A percentile compares a stretch with the other conserved stretches of the same genome.
phyloP scores from a whole-genome alignment of 2,888 invertebrate species.

The Pachydiplax longipennis region DNA sequence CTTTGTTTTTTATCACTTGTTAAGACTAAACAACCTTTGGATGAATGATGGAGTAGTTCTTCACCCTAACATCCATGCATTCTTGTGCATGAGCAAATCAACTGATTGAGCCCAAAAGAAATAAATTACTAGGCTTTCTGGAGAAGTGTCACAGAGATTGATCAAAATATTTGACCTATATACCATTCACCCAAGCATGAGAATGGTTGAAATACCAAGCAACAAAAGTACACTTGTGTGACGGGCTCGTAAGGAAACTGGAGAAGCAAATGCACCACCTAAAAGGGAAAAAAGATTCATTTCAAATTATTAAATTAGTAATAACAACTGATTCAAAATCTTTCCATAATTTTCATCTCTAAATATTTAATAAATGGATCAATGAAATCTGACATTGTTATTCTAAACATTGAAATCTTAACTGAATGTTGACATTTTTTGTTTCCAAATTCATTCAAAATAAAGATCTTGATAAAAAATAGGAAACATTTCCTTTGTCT shows the following conservation, averaged over 20 bases:
- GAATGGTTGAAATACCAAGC: slow-evolving; percentile 45
- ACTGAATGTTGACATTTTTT: too few relatives aligned
- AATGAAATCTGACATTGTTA: too few relatives aligned
- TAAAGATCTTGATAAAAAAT: too few relatives aligned
- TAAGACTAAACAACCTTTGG: slow-evolving; percentile 16
- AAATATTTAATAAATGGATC: too few relatives aligned
- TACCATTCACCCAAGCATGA: slow-evolving; percentile 45
- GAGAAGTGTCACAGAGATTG: slow-evolving; percentile 36
- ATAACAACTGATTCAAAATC: neutral
- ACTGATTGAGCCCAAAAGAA: slow-evolving; percentile 15
- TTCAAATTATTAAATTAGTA: neutral
- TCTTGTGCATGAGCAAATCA: slow-evolving; percentile 13
- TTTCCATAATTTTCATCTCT: too few relatives aligned
- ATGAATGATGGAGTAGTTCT: neutral
- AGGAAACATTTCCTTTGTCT: too few relatives aligned
- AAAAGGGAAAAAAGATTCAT: neutral
- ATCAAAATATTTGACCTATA: neutral
- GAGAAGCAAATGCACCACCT: slow-evolving; percentile 48
- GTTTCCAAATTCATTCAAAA: too few relatives aligned
- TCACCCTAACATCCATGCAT: slow-evolving; percentile 1
- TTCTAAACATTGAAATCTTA: too few relatives aligned
- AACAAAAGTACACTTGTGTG: slow-evolving; percentile 43
- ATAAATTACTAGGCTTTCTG: slow-evolving; percentile 26
- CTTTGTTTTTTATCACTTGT: slow-evolving; percentile 15
- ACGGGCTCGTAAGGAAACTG: slow-evolving; percentile 45